Evolutionary conservation across 2,797 vertebrate genomes (phyloP), one percentile per base, ranked within the genome.

Genomic region (Takifugu ocellatus): DNA sequence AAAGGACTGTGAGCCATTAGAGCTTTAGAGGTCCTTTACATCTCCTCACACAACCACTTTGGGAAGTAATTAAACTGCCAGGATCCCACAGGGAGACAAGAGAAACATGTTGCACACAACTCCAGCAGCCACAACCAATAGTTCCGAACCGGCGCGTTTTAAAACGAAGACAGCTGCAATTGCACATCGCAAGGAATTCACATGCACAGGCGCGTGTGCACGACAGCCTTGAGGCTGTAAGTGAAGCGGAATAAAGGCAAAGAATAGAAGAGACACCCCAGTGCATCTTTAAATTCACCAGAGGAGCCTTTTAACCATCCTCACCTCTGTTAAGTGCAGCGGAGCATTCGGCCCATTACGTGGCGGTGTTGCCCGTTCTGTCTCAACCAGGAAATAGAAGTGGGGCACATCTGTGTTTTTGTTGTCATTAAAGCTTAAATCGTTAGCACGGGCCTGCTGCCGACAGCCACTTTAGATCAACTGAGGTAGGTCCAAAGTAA

Each of bases 51-150:
- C 56, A 55, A 58, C 59, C 63, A 67, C 61, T 76, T 69, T 63
- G 33, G 43, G 31, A 50, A 45, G 63, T 86, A 82, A 88, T 87
- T 82, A 85, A 80, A 56, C 77, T 70, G 57, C 71, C 39, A 59
- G 61, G 49, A 47, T 66, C 62, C 53, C 74, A 69, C 39, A 47
- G 26, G 69, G 54, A 59, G 48, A 57, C 52, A 5, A 47, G 14
- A 50, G 48, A 59, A 67, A 65, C 26, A 60, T 45, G 55, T 15
- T 14, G n/a, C 42, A 15, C 25, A 25, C 27, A 65, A n/a, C n/a
- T 59, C 55, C 26, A 3, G 46, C 36, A 39, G 14, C 36, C 12
- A 39, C 3, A 12, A 39, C 36, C 12, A 39, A 14, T 11, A 39
- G 36, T 50, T 26, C 25, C 2, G 25, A 45, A 57, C 27, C 39